These are phyloP conservation scores for Andrena flavipes DNA, from an alignment of 2,888 invertebrate species.

Conservation along the genomic window DNA sequence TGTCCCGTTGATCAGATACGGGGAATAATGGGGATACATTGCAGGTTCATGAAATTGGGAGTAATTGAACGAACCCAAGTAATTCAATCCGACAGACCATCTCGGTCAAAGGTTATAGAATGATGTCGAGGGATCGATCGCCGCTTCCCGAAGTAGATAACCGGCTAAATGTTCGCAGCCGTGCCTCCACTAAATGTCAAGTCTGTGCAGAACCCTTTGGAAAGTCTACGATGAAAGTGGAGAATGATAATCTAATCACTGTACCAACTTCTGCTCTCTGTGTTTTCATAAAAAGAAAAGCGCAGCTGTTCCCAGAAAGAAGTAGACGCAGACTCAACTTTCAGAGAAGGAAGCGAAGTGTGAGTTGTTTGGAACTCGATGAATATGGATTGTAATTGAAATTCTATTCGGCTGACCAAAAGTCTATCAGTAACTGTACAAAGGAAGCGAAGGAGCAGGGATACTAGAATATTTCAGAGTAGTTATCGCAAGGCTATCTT, in stretches of 20 bases:
- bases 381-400: too few relatives aligned
- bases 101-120: conserved; percentile 61
- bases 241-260: background rate
- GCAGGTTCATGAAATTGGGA: conserved; percentile 40
- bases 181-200: conserved; percentile 55
- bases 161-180: conserved; percentile 35
- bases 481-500: too few relatives aligned
- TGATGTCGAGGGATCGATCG: conserved; percentile 59
- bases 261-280: background rate
- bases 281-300: too few relatives aligned
- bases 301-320: too few relatives aligned
- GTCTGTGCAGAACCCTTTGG: conserved; percentile 34
- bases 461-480: too few relatives aligned
- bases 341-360: too few relatives aligned
- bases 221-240: conserved; percentile 16
- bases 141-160: conserved; percentile 51
- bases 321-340: too few relatives aligned
- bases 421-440: too few relatives aligned
- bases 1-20: background rate
- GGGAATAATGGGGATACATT: conserved; percentile 38
- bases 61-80: conserved; percentile 48
- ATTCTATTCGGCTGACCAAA: too few relatives aligned
- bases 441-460: too few relatives aligned
- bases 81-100: conserved; percentile 44
- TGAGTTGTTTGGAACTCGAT: too few relatives aligned